Percentiles rank a stretch among this genome's conserved stretches.
Evolutionary conservation across 2,113 vertebrate genomes (phyloP).

Genomic region (Ophiodon elongatus): DNA sequence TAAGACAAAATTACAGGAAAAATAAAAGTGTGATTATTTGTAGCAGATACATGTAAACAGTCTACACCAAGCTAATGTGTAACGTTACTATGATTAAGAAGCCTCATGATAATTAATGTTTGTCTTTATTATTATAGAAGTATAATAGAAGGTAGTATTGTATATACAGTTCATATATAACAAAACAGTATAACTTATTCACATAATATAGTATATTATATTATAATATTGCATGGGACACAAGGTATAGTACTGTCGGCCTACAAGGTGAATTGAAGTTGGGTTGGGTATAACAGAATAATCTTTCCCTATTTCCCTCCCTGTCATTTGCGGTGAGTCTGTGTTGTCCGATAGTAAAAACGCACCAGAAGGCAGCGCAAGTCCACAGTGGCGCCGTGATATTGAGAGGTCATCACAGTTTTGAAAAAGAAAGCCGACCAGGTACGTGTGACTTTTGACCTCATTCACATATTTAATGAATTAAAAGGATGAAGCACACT

Average conservation of each 20-base stretch:
- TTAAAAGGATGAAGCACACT: background rate
- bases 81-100: background rate
- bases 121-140: background rate
- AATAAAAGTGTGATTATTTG: background rate
- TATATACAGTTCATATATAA: background rate
- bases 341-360: slow-evolving; percentile 14
- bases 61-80: background rate
- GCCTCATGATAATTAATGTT: background rate
- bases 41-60: background rate
- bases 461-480: background rate
- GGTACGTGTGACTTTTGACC: slow-evolving; percentile 43
- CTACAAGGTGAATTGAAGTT: background rate
- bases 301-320: background rate
- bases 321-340: rapidly evolving
- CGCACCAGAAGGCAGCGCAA: slow-evolving; percentile 3
- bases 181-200: background rate
- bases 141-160: background rate
- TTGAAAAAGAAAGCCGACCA: slow-evolving; percentile 14
- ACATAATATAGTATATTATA: background rate
- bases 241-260: no score
- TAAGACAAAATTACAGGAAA: background rate
- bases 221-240: background rate
- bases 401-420: slow-evolving; percentile 80
- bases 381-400: slow-evolving; percentile 57
- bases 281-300: no score